Conservation (phyloP, 2,113 vertebrate species). For the Sus scrofa region T2T-Sscrofa CM000814.6:94618501-94619000, state of each 20-base stretch:
- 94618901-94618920: background rate
- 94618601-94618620: constrained; percentile 55
- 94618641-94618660: background rate
- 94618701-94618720: background rate
- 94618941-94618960: constrained; percentile 7
- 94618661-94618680: constrained; percentile 26
- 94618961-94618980: constrained; percentile 7
- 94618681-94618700: constrained; percentile 21
- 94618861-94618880: background rate
- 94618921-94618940: background rate
- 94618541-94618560: no score
- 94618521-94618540: no score
- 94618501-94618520: no score
- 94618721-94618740: background rate
- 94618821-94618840: background rate
- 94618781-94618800: background rate
- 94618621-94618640: constrained; percentile 22
- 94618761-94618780: background rate
- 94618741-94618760: background rate
- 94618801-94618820: background rate
- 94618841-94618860: background rate
- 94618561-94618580: background rate
- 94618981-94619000: constrained; percentile 27
- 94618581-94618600: background rate
- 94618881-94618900: background rate